Evolutionary conservation across 2,888 invertebrate genomes (phyloP).

Genomic region (Acronicta aceris): DNA sequence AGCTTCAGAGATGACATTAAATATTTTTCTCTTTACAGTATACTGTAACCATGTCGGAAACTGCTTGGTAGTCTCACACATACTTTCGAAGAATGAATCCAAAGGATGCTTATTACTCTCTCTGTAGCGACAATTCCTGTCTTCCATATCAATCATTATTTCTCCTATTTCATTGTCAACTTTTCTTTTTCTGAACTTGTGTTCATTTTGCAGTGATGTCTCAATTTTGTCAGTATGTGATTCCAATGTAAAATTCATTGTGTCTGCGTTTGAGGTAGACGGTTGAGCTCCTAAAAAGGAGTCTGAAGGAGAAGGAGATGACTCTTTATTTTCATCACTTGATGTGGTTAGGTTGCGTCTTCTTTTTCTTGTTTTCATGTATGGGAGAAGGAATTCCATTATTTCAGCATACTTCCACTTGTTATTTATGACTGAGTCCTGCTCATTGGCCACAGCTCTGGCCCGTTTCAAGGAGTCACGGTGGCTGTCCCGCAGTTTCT

Average conservation of each 20-base stretch:
- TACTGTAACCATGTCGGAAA: constrained; percentile 56
- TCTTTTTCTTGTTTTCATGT: constrained; percentile 54
- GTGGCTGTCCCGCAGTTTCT: constrained; percentile 52
- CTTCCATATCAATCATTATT: constrained; percentile 58
- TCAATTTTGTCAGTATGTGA: constrained; percentile 41
- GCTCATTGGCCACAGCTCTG: constrained; percentile 17
- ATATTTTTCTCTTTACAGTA: constrained; percentile 58
- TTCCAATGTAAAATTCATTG: constrained; percentile 44
- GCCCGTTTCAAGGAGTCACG: constrained; percentile 53
- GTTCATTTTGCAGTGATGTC: constrained; percentile 41
- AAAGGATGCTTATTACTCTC: constrained; percentile 49
- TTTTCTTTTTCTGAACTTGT: constrained; percentile 53
- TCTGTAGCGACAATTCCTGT: constrained; percentile 33
- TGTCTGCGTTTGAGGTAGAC: constrained; percentile 51
- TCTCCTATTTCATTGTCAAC: constrained; percentile 52
- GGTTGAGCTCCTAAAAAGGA: constrained; percentile 52
- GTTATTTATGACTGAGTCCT: constrained; percentile 35
- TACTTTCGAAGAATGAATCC: constrained; percentile 57
- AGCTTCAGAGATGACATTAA: constrained; percentile 55
- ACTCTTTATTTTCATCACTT: constrained; percentile 49
- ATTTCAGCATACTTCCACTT: constrained; percentile 58
- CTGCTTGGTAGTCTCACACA: constrained; percentile 59
- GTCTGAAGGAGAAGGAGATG: constrained; percentile 50
- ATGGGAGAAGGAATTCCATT: constrained; percentile 55
- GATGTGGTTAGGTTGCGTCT: constrained; percentile 31